Evolutionary conservation across 2,113 vertebrate species (phyloP), one percentile per base, ranked within the genome.

Genomic region (Psettodes erumei): DNA sequence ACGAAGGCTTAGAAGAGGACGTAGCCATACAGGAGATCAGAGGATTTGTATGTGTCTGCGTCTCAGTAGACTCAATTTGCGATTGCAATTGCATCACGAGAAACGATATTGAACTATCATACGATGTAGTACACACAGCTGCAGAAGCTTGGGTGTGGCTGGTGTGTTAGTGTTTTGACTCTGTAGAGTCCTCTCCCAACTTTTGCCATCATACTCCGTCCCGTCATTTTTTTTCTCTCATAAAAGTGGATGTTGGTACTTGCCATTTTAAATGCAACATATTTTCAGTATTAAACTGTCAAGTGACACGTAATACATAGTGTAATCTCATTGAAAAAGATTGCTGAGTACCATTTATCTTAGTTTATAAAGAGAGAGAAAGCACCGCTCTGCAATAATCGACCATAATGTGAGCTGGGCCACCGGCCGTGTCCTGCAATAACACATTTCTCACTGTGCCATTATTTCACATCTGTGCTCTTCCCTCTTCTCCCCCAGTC

Each of bases 1-100:
- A 64, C 19, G 47, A 38, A 70, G 19, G 43, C 74, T 84, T 79
- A 79, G 62, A 77, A 81, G 71, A 70, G 43, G 27, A 64, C 27
- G 56, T 45, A 43, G 65, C 42, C 55, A 25, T 27, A n/a, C 2
- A 1, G 40, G 28, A 40, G 51, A 50, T 67, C 37, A 37, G 72
- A 65, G 30, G 25, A 18, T 48, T n/a, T 72, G 3, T 55, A 16
- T 71, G 9, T 25, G 33, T 11, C 2, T 30, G 50, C 45, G 38
- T 33, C 19, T 30, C 25, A 50, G 33, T 59, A 10, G 37, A 42
- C 4, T n/a, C 28, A 16, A 71, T 54, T 38, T 55, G n/a, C 12
- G 3, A 58, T 10, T 67, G 43, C 2, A 13, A 45, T 45, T 4
- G 12, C 30, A 70, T 55, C 32, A 54, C 12, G 27, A 56, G 11